phyloP scores from a whole-genome alignment of 1,140 invertebrate genomes.

The Drosophila sp. region DNA sequence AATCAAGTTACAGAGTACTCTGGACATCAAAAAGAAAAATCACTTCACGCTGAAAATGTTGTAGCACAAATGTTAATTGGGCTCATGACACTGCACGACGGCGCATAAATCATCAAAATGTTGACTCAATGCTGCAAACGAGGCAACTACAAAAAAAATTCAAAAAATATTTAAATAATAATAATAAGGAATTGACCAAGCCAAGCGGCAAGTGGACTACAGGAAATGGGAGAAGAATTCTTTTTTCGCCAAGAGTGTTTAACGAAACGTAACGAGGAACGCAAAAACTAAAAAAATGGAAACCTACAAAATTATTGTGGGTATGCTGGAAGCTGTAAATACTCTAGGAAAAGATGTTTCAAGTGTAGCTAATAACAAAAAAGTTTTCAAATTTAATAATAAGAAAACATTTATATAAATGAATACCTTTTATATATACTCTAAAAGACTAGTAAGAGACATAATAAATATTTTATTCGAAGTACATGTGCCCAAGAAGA shows the following conservation, averaged over 20 bases:
- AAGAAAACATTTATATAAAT: neutral
- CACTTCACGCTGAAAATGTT: constrained; percentile 48
- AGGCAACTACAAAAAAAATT: constrained; percentile 33
- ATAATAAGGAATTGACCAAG: constrained; percentile 40
- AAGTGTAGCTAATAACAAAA: too few relatives aligned
- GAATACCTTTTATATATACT: too few relatives aligned
- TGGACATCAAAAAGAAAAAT: constrained; percentile 30
- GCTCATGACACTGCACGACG: constrained; percentile 74
- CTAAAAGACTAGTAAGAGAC: too few relatives aligned
- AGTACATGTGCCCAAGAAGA: too few relatives aligned
- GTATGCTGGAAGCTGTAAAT: constrained; percentile 21
- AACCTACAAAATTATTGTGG: constrained; percentile 34
- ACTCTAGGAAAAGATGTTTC: neutral
- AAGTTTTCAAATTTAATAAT: neutral
- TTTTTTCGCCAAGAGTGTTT: constrained; percentile 48
- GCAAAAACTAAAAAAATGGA: constrained; percentile 66
- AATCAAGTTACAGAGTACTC: constrained; percentile 63
- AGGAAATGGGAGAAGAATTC: neutral
- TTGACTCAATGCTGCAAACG: constrained; percentile 59
- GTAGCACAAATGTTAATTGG: constrained; percentile 75
- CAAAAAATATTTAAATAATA: constrained; percentile 26
- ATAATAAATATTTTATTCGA: too few relatives aligned
- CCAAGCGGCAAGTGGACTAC: constrained; percentile 16
- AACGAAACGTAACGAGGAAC: constrained; percentile 76
- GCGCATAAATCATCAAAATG: constrained; percentile 79